Conservation (phyloP, 2,113 vertebrate genomes). For the Isurus oxyrinchus region DNA sequence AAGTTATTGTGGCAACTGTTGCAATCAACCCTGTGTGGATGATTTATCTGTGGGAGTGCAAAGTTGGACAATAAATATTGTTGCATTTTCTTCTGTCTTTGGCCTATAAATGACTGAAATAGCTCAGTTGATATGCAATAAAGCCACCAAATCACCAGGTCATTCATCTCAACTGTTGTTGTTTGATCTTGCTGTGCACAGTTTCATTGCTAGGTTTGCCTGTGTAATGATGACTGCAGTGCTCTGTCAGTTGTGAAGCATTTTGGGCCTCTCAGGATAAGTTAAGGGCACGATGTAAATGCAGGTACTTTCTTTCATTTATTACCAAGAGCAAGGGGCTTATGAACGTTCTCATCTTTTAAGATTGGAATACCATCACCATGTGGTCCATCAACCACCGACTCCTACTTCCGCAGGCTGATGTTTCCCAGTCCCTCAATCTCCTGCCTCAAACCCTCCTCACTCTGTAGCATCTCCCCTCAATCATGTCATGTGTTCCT, state of each 20-base stretch:
- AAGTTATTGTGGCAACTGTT: not conserved
- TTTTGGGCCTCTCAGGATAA: not conserved
- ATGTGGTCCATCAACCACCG: not conserved
- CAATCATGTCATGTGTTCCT: not conserved
- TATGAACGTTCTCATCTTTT: not conserved
- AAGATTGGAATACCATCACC: not conserved
- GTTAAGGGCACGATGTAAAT: not conserved
- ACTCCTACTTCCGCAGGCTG: not conserved
- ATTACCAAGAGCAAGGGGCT: not conserved
- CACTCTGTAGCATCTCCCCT: not conserved
- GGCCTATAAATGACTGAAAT: not conserved
- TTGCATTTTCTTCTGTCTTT: not conserved
- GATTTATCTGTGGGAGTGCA: not conserved
- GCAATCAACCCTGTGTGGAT: not conserved
- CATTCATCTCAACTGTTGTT: not conserved
- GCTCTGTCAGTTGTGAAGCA: not conserved
- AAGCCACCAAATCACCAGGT: not conserved
- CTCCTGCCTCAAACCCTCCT: not conserved
- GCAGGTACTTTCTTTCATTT: not conserved
- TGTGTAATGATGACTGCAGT: not conserved
- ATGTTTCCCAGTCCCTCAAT: not conserved
- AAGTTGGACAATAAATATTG: not conserved
- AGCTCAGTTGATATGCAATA: not conserved
- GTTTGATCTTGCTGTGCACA: not conserved
- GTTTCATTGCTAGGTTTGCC: not conserved